Conservation (phyloP, 2,888 invertebrate species). For the Tromatobia lineatoria region DNA sequence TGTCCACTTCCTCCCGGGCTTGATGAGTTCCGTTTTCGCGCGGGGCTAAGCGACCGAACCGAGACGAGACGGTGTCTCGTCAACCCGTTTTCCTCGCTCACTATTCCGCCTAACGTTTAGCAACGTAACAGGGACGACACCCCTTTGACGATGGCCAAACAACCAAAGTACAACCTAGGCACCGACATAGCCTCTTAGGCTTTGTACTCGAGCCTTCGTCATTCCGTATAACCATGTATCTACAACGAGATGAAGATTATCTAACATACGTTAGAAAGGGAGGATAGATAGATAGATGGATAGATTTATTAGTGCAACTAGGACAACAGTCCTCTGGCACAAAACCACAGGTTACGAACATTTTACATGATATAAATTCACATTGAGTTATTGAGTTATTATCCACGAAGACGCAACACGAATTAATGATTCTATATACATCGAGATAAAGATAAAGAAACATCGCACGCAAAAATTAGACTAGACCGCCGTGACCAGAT, state of each 20-base stretch:
- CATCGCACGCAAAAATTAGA: too few species aligned
- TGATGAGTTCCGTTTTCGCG: constrained; percentile 84
- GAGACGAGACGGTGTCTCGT: constrained; percentile 38
- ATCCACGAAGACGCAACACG: too few species aligned
- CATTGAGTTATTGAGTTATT: too few species aligned
- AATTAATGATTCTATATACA: too few species aligned
- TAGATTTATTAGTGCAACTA: too few species aligned
- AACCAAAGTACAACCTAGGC: neutral
- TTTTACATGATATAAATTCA: too few species aligned
- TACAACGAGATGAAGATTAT: neutral
- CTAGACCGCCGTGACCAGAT: too few species aligned
- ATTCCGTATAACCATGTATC: neutral
- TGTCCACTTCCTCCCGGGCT: constrained; percentile 84
- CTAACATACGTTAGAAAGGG: neutral
- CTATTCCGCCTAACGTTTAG: neutral
- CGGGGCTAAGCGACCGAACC: constrained; percentile 32
- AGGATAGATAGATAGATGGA: too few species aligned
- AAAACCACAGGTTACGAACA: too few species aligned
- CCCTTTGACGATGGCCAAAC: constrained; percentile 23
- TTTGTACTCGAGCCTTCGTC: neutral
- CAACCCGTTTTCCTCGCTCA: constrained; percentile 51
- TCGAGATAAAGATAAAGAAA: too few species aligned
- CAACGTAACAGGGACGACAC: neutral
- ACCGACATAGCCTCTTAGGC: neutral
- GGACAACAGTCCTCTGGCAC: too few species aligned